A percentile compares a stretch with the other conserved stretches of the same genome.
Conservation (phyloP, 2,888 invertebrate species). For the Orthosia cruda region DNA sequence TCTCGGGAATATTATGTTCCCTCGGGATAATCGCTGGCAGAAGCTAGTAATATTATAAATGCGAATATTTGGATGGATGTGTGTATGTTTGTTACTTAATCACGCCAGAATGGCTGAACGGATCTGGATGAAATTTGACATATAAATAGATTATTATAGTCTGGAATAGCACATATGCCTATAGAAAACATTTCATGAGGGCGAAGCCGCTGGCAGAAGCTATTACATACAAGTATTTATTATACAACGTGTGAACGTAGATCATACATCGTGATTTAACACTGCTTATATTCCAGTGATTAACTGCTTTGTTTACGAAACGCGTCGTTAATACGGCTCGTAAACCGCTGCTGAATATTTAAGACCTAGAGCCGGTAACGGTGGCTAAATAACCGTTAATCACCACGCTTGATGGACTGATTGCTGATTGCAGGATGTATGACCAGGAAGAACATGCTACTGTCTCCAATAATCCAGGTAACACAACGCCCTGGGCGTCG, state of each 20-base stretch:
- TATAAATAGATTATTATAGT: no score
- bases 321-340: constrained; percentile 31
- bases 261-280: constrained; percentile 41
- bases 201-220: no score
- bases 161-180: no score
- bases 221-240: constrained; percentile 34
- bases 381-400: constrained; percentile 9
- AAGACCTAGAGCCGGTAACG: not conserved
- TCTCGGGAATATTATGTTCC: no score
- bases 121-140: no score
- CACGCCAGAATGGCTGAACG: no score
- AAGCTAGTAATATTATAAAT: no score
- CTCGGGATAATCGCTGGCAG: no score
- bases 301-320: constrained; percentile 32
- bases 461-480: not conserved
- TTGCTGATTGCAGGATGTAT: constrained; percentile 18
- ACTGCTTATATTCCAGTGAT: constrained; percentile 39
- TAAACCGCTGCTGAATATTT: constrained; percentile 11
- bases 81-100: no score
- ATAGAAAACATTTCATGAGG: no score
- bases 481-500: no score
- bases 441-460: not conserved
- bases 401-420: not conserved
- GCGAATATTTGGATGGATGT: no score
- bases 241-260: constrained; percentile 29